Conservation (phyloP, 2,113 vertebrate genomes). For the Zapornia atra region DNA sequence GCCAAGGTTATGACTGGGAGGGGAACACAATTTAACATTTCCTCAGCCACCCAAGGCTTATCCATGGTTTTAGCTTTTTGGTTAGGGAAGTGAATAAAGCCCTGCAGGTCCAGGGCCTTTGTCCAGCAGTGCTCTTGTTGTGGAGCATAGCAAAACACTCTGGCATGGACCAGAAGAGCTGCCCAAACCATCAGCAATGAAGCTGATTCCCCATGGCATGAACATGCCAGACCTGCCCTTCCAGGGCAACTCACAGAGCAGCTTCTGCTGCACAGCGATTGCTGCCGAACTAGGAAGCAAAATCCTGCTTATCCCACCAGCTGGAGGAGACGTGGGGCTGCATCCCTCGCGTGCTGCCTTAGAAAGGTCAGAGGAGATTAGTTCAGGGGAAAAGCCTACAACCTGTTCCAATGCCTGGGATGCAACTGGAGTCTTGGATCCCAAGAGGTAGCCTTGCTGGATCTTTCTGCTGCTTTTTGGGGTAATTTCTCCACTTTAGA, state of each 20-base stretch:
- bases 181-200: neutral
- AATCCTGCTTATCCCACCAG: neutral
- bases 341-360: neutral
- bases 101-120: neutral
- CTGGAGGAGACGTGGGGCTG: neutral
- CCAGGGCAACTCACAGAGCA: neutral
- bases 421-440: neutral
- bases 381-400: neutral
- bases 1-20: conserved; percentile 52
- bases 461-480: neutral
- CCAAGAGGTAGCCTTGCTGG: neutral
- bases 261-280: neutral
- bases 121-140: neutral
- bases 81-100: neutral
- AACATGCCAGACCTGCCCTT: neutral
- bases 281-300: neutral
- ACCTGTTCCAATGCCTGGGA: neutral
- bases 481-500: neutral
- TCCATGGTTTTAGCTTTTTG: neutral
- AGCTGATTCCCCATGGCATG: neutral
- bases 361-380: neutral
- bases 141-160: neutral
- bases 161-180: neutral
- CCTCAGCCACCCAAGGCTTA: neutral
- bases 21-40: neutral